Evolutionary conservation across 2,888 invertebrate genomes (phyloP), one percentile per base, ranked within the genome.

Genomic region (Coremacera marginata): DNA sequence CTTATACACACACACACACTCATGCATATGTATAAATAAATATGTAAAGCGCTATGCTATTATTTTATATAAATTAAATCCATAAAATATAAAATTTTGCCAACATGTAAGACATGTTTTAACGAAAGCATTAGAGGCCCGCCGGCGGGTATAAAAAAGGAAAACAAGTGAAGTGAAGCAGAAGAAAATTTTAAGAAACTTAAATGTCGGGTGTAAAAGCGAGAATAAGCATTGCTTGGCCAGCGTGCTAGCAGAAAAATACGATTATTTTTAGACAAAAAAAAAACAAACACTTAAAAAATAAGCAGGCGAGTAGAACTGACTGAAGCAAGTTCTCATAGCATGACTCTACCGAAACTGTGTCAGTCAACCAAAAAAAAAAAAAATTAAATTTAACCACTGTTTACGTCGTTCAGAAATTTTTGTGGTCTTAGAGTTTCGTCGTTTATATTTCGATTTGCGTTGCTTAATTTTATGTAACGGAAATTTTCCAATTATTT

Each of bases 141-240:
- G 78, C 78, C 78, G 78, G 78, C 78, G 75, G 78, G 78, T 77
- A 62, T 57, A 49, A 11, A 25, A 71, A 70, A 71, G 52, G 19
- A 37, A 14, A 22, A 37, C 8, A 44, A 37, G 31, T 4, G 5
- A 5, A 31, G 5, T 31, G 14, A 37, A 67, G 19, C 9, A 27
- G 49, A 68, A 68, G 25, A 51, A 65, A 16, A 51, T 31, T 25
- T 27, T 34, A 68, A 52, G 31, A n/a, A 2, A 9, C 22, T 27
- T 51, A 68, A 68, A 49, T 19, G 25, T 16, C 4, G 27, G 2
- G 19, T 34, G 19, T 14, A 9, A 34, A 63, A n/a, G n/a, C 14
- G 44, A 44, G 44, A 44, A 31, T 31, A 5, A 44, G 44, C 1
- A 44, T 44, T 44, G 44, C 14, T 44, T 44, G 44, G 11, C 44